Evolutionary conservation across 2,888 invertebrate species (phyloP), one percentile per base, ranked within the genome.

Genomic region (Spodoptera exigua): DNA sequence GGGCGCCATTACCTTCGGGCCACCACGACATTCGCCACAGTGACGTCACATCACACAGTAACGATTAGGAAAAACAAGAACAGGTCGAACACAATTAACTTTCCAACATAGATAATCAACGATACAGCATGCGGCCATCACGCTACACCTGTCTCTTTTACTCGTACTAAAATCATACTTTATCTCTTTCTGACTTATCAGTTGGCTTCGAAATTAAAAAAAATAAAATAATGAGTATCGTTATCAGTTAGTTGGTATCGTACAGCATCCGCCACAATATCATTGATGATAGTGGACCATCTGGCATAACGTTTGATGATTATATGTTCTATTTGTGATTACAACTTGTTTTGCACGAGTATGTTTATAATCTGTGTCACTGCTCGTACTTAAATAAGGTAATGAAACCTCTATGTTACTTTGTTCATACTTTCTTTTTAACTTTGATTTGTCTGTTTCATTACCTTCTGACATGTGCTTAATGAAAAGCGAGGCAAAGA

Each of bases 201-300:
- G 80, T 76, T 82, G 85, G 84, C 83, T 84, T 72, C 80, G 84
- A 89, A 89, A 87, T 88, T 85, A 89, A 90, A 90, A 91, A n/a
- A 91, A 81, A 89, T 85, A 85, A 85, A 87, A 85, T 89, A 89
- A 88, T 85, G 86, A 88, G 84, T 85, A 84, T 84, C 80, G 77
- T 76, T 85, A 86, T 86, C 86, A 65, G 41, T 16, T 34, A 13
- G 69, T 70, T 68, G 71, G 58, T 89, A 88, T 87, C 87, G 68
- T 47, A 62, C 89, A 89, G 91, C 90, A 90, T 90, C 90, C 90
- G 90, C 85, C 79, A 85, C 78, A 81, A 74, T 90, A 90, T 83
- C 82, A 70, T 32, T n/a, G 18, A 56, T 75, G 90, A 91, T 91
- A 90, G 86, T 61, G 58, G 62, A 77, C 78, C 89, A 91, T 90